Conservation (phyloP, 2,797 vertebrate species). For the Cossypha niveicapilla region DNA sequence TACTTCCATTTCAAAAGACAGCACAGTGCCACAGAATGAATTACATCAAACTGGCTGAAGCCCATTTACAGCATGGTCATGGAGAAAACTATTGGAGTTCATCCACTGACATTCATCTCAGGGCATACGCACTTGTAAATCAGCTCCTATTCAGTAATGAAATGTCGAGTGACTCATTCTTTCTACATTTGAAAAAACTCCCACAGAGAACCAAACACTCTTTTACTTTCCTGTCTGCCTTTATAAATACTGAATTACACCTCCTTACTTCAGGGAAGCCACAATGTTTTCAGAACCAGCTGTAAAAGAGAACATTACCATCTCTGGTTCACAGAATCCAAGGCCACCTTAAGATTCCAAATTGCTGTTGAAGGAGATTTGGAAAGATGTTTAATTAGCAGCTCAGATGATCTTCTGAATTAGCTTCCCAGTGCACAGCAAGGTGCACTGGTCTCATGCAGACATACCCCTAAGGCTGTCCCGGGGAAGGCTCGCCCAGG, state of each 20-base stretch:
- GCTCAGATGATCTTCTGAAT: not conserved
- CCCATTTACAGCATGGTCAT: constrained; percentile 12
- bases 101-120: not conserved
- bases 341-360: not conserved
- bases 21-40: not conserved
- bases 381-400: not conserved
- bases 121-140: constrained; percentile 33
- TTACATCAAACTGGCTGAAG: constrained; percentile 20
- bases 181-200: constrained; percentile 20
- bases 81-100: constrained; percentile 13
- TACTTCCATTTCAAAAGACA: constrained; percentile 39
- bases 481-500: not conserved
- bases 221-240: constrained; percentile 25
- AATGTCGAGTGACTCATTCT: constrained; percentile 48
- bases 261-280: not conserved
- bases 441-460: not conserved
- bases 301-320: not conserved
- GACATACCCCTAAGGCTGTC: not conserved
- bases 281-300: not conserved
- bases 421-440: accelerated
- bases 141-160: constrained; percentile 45
- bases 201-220: constrained; percentile 24
- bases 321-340: not conserved
- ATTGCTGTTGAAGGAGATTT: not conserved
- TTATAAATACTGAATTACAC: constrained; percentile 10